Base-by-base conservation (phyloP, 2,888 invertebrate species). In the Brachynemurus nebulosus region DNA sequence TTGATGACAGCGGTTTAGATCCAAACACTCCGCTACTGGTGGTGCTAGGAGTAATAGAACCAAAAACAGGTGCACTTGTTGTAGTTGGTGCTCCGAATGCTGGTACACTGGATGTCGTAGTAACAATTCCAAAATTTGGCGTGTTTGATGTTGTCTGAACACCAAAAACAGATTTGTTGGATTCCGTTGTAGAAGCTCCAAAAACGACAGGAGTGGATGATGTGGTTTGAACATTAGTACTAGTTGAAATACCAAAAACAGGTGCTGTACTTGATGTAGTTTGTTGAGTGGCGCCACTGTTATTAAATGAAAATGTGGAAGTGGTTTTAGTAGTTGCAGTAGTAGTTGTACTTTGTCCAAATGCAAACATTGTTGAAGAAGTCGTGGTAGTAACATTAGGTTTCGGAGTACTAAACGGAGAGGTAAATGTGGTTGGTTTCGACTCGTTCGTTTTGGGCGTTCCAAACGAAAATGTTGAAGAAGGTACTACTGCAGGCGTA, bases 331-430 rank as follows among this genome's bases (percentile, higher is more conserved):
- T 30, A 2, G 6, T 11, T 30, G 30, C 6, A 30, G n/a, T 30
- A 6, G n/a, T 30, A 12, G 30, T 2, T 30, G 7, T 11, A 11
- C 6, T 30, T 30, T 30, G n/a, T 4, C n/a, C 14, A 30, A n/a
- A n/a, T n/a, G n/a, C n/a, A n/a, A n/a, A n/a, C n/a, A n/a, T n/a
- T n/a, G n/a, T n/a, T n/a, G n/a, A n/a, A n/a, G n/a, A n/a, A n/a
- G n/a, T n/a, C n/a, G n/a, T n/a, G n/a, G n/a, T n/a, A n/a, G n/a
- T n/a, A n/a, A n/a, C n/a, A n/a, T 3, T 30, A 2, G 30, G 14
- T 30, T 36, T 36, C 14, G 20, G 23, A 21, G 39, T 39, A 9
- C 39, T 25, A 39, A 39, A 39, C 7, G 39, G 39, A n/a, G 39
- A 12, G 7, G 39, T 25, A 39, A 39, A 39, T 16, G 25, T 39